Conservation (phyloP, 2,888 invertebrate genomes). For the Griposia aprilina region DNA sequence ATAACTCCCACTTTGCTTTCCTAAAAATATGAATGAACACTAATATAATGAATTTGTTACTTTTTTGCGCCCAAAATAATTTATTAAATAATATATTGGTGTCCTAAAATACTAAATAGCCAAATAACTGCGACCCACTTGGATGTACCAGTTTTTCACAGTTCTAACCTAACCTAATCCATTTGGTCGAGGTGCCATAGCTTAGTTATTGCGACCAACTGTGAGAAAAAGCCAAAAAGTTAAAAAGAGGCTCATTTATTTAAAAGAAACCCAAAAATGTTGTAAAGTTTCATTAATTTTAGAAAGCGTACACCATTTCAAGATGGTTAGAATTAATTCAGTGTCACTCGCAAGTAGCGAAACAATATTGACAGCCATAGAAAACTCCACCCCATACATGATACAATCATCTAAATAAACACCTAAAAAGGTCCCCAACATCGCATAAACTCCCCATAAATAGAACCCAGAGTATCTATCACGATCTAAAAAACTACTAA, state of each 20-base stretch:
- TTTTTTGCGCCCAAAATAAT: neutral
- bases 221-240: neutral
- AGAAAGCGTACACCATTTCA: no score
- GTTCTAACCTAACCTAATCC: no score
- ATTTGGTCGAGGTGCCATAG: neutral
- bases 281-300: neutral
- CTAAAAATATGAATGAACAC: neutral
- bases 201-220: neutral
- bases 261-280: neutral
- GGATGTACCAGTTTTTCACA: neutral
- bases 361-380: neutral
- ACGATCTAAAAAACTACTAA: constrained; percentile 34
- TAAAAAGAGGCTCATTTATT: neutral
- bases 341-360: neutral
- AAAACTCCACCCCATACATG: neutral
- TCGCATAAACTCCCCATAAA: constrained; percentile 53
- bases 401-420: constrained; percentile 15
- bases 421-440: neutral
- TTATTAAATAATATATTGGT: no score
- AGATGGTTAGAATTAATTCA: neutral
- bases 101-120: neutral
- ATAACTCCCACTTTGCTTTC: neutral
- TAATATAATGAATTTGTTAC: neutral
- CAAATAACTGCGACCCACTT: neutral
- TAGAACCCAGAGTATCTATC: constrained; percentile 37